Conservation (phyloP, 2,888 invertebrate genomes). For the Gordius sp. region DNA sequence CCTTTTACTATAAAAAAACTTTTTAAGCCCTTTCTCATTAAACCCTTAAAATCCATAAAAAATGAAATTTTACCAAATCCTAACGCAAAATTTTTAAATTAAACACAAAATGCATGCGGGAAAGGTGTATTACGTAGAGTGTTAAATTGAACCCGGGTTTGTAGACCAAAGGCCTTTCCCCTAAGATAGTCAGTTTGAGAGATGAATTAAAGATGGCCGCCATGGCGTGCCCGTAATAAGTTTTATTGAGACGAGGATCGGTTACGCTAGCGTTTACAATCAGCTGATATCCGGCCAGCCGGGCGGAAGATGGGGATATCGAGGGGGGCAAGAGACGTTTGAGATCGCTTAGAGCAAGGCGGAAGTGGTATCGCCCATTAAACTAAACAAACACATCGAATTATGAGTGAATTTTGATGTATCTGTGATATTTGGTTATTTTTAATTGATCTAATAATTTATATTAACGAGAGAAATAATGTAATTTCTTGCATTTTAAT, state of each 20-base stretch:
- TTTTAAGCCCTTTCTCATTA: no score
- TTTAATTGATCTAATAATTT: neutral
- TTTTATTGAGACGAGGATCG: constrained; percentile 27
- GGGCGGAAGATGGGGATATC: neutral
- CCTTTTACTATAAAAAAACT: no score
- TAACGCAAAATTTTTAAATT: no score
- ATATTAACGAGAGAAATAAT: no score
- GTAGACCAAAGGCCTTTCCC: constrained; percentile 68
- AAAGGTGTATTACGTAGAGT: neutral
- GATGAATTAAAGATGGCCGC: constrained; percentile 64
- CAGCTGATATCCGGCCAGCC: constrained; percentile 24
- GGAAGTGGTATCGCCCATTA: neutral
- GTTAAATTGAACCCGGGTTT: constrained; percentile 39
- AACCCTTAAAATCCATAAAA: no score
- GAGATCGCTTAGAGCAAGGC: neutral
- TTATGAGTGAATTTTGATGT: neutral
- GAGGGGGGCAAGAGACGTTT: neutral
- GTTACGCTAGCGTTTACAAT: constrained; percentile 26
- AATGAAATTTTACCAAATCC: no score
- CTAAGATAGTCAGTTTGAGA: constrained; percentile 52
- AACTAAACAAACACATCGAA: constrained; percentile 2
- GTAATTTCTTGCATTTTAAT: no score
- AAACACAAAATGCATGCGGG: no score
- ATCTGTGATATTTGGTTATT: neutral
- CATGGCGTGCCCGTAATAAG: constrained; percentile 45